These are phyloP conservation scores for Dinomys branickii DNA, from an alignment of 2,113 vertebrate genomes.

Conservation along the genomic window DNA sequence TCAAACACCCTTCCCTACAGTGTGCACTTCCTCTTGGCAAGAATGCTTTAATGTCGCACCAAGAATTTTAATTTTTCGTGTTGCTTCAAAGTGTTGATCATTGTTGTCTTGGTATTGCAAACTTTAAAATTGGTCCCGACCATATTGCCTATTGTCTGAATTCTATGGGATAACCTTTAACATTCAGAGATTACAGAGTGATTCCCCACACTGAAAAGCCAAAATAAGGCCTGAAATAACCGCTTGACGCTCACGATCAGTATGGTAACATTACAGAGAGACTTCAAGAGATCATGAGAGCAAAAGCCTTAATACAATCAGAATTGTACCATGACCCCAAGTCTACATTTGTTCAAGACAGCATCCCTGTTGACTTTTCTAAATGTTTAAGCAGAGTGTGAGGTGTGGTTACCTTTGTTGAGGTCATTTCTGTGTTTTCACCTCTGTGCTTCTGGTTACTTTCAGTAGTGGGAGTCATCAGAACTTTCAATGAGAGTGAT, in stretches of 20 bases:
- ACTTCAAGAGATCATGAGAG: constrained; percentile 74
- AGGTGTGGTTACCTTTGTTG: constrained; percentile 72
- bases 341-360: constrained; percentile 71
- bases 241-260: constrained; percentile 39
- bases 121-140: constrained; percentile 67
- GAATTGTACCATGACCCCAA: constrained; percentile 75
- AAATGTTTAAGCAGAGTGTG: constrained; percentile 78
- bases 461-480: constrained; percentile 61
- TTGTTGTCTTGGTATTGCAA: constrained; percentile 82
- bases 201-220: constrained; percentile 77
- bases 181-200: constrained; percentile 74
- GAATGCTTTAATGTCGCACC: constrained; percentile 80
- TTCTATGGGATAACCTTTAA: constrained; percentile 77
- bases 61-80: constrained; percentile 86
- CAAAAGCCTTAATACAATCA: constrained; percentile 86
- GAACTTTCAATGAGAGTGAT: constrained; percentile 47
- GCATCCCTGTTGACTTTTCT: constrained; percentile 74
- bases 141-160: constrained; percentile 70
- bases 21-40: constrained; percentile 74
- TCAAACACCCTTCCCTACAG: constrained; percentile 72
- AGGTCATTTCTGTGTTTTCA: constrained; percentile 75
- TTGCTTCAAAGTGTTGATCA: constrained; percentile 81
- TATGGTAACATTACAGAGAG: constrained; percentile 69
- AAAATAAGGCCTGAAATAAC: constrained; percentile 76
- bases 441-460: constrained; percentile 72